Base-by-base conservation (phyloP, 1,140 invertebrate genomes). In the Trialeurodes vaporariorum region DNA sequence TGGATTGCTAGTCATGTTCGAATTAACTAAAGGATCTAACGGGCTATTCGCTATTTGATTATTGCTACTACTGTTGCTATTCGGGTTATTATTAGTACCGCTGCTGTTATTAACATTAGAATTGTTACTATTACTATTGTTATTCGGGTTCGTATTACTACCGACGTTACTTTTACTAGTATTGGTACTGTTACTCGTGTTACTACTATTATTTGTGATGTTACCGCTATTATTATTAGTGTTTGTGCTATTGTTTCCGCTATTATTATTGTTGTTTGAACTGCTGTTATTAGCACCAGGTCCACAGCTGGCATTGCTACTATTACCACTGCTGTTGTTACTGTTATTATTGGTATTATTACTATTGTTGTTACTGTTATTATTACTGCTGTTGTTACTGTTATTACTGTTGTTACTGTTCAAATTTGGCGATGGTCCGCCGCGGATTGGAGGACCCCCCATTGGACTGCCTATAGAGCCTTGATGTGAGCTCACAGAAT, bases 391-490 rank as follows among this genome's bases (percentile, higher is more conserved):
- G 60, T 22, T 25, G 60, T 23, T 23, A 22, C 60, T 25, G 25
- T 5, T 9, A 25, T 22, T 49, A 23, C 60, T 25, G n/a, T 22
- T 61, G 22, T 61, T 22, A 61, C n/a, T 61, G 60, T 61, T 61
- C n/a, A 61, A 23, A 25, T 61, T 65, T 5, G 73, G 74, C 13
- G 71, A 70, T 1, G 74, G 73, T 23, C 75, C 75, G 24, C 73
- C 71, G 69, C 72, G 76, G 64, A 34, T 23, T 64, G 67, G 61
- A 1, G 67, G 65, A 71, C 75, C 63, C 75, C 70, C 61, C 77
- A 77, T 67, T 58, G 74, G 68, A 63, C 73, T 70, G 25, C 62
- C 63, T 25, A 66, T 23, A 17, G 71, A 65, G 64, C 58, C 71
- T 25, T 27, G 67, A 25, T 27, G 58, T n/a, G 63, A 58, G 34